Percentiles rank a stretch among this genome's conserved stretches.
Evolutionary conservation across 2,113 vertebrate species (phyloP).

Genomic region (Bubalus kerabau): DNA sequence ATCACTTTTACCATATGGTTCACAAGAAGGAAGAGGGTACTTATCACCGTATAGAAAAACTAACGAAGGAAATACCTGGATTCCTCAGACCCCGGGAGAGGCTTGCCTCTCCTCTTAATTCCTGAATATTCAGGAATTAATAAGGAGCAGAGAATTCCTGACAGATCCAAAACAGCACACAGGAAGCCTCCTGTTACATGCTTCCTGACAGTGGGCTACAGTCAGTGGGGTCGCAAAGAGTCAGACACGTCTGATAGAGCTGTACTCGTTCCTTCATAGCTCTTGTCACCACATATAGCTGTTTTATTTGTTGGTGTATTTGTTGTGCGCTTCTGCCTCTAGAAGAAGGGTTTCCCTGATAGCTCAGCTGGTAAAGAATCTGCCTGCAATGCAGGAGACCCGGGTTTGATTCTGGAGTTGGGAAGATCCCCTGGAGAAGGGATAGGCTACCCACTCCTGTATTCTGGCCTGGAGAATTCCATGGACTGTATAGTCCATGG

Average conservation of each 20-base stretch:
- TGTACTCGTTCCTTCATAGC: neutral
- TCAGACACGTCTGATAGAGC: neutral
- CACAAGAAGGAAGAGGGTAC: too few relatives aligned
- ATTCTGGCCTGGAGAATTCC: neutral
- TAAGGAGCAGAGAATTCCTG: too few relatives aligned
- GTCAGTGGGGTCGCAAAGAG: neutral
- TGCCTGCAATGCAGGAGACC: neutral
- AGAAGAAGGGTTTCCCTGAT: neutral
- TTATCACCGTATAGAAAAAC: too few relatives aligned
- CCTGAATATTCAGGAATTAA: too few relatives aligned
- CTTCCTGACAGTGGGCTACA: neutral
- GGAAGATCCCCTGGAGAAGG: neutral
- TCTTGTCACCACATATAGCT: rapidly evolving
- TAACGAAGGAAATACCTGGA: too few relatives aligned
- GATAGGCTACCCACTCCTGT: neutral
- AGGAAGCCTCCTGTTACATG: too few relatives aligned
- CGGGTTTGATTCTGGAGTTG: neutral
- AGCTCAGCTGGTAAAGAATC: neutral
- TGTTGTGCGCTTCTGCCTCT: neutral
- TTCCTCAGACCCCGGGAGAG: too few relatives aligned
- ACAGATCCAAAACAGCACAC: too few relatives aligned
- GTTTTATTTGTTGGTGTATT: neutral
- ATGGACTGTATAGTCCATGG: neutral
- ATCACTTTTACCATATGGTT: too few relatives aligned
- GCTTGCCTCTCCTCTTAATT: too few relatives aligned